These are phyloP conservation scores for Andrena bicolor DNA, from an alignment of 2,888 invertebrate genomes.

Conservation along the genomic window DNA sequence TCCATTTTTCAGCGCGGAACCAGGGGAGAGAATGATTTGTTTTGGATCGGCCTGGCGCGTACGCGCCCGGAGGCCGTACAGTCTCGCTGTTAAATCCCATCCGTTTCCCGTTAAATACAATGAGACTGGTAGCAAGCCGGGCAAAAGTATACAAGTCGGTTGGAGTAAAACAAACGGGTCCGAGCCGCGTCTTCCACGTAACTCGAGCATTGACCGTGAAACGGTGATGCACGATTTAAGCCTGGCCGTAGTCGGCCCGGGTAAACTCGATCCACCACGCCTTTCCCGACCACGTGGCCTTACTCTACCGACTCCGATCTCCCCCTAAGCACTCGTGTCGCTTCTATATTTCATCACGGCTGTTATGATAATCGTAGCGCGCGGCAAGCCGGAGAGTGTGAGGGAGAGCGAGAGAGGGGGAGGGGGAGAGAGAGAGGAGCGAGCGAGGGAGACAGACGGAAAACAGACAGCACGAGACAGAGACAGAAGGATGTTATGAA, in stretches of 20 bases:
- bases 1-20: slow-evolving; percentile 46
- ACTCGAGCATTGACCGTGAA: slow-evolving; percentile 44
- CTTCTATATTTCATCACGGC: slow-evolving; percentile 79
- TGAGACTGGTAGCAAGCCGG: background rate
- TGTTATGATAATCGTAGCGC: slow-evolving; percentile 80
- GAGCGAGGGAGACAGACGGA: slow-evolving; percentile 20
- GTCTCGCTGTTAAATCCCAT: background rate
- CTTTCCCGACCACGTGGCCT: slow-evolving; percentile 71
- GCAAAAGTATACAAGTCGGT: background rate
- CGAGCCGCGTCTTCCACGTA: background rate
- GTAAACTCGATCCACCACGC: slow-evolving; percentile 67
- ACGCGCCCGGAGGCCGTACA: background rate
- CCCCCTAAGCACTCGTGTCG: slow-evolving; percentile 65
- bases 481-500: slow-evolving; percentile 64
- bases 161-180: background rate
- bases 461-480: background rate
- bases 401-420: background rate
- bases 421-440: background rate
- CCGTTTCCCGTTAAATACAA: background rate
- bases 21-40: slow-evolving; percentile 48
- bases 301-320: slow-evolving; percentile 41
- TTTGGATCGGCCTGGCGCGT: slow-evolving; percentile 5
- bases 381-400: slow-evolving; percentile 13
- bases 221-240: slow-evolving; percentile 54
- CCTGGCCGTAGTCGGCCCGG: slow-evolving; percentile 46